These are phyloP conservation scores for Lithophane socia DNA, from an alignment of 2,888 invertebrate genomes.

Conservation along the genomic window DNA sequence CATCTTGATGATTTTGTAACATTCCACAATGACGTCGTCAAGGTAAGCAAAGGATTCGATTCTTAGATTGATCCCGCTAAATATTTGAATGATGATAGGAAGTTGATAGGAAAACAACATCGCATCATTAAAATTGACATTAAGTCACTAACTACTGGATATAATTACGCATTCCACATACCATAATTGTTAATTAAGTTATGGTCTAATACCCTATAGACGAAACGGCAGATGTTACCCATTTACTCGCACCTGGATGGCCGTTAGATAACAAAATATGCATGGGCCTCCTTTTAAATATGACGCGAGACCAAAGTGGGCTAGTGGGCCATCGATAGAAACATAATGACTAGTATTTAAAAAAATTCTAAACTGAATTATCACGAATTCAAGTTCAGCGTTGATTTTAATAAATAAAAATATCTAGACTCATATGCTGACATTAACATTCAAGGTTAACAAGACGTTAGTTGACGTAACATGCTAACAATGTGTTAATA, in stretches of 20 bases:
- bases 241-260: conserved; percentile 18
- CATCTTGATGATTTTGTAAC: background rate
- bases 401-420: conserved; percentile 29
- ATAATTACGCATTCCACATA: background rate
- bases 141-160: background rate
- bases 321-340: background rate
- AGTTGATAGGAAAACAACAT: background rate
- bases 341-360: background rate
- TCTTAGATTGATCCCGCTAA: background rate
- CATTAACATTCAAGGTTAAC: conserved; percentile 59
- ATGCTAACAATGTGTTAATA: conserved; percentile 39
- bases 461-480: conserved; percentile 45
- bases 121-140: conserved; percentile 13
- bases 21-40: background rate
- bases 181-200: conserved; percentile 6
- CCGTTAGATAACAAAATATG: conserved; percentile 15
- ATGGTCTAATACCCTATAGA: conserved; percentile 35
- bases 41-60: background rate
- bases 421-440: conserved; percentile 18
- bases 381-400: conserved; percentile 25
- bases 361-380: background rate
- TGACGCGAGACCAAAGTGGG: background rate
- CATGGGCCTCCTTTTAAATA: background rate
- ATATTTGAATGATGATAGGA: conserved; percentile 14
- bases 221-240: conserved; percentile 26